phyloP scores from a whole-genome alignment of 2,113 vertebrate genomes.

The Tiliqua scincoides region DNA sequence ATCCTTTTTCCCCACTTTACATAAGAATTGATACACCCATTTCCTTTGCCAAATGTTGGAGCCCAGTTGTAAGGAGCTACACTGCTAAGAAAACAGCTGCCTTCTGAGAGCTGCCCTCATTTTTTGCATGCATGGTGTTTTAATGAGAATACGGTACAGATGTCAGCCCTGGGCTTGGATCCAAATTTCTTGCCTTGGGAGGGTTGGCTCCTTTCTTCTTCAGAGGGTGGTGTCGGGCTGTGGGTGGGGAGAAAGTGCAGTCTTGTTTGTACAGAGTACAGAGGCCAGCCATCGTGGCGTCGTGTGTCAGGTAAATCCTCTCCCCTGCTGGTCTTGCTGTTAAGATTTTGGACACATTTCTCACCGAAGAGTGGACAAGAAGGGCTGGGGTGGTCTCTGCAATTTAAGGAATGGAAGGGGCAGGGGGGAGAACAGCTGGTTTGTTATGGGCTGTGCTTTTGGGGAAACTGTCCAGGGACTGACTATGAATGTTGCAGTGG shows the following conservation, averaged over 20 bases:
- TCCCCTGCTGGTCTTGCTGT: rapidly evolving
- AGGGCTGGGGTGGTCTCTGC: no score
- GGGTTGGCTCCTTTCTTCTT: neutral
- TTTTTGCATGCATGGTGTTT: neutral
- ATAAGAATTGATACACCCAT: no score
- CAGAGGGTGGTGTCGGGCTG: neutral
- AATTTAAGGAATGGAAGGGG: no score
- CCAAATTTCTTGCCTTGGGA: neutral
- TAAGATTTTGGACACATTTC: neutral
- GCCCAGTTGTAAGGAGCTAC: no score
- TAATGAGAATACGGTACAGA: neutral
- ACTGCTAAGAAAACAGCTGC: neutral
- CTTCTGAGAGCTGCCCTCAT: neutral
- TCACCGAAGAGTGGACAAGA: neutral
- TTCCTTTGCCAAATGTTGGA: no score
- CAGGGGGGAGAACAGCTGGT: no score
- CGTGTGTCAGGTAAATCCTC: constrained; percentile 46
- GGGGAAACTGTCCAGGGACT: no score
- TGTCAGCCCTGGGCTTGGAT: neutral
- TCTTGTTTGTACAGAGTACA: neutral
- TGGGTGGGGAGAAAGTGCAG: neutral
- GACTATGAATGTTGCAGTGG: no score
- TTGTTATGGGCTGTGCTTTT: no score
- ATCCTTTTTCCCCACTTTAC: no score
- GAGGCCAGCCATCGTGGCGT: neutral